Percentiles rank a stretch among this genome's conserved stretches.
phyloP scores from a whole-genome alignment of 2,113 vertebrate species.

The Scophthalmus maximus region DNA sequence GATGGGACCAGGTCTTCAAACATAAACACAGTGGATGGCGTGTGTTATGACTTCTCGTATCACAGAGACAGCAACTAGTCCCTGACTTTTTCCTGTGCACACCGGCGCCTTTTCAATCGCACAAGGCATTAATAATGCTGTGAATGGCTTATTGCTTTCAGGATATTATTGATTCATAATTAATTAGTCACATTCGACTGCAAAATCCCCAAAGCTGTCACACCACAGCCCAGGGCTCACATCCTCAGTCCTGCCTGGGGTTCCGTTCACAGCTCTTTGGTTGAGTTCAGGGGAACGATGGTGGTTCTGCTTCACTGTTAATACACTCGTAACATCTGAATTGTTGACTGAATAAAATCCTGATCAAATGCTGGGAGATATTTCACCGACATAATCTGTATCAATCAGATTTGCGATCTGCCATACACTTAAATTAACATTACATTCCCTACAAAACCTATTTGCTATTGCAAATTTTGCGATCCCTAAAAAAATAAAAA shows the following conservation, averaged over 20 bases:
- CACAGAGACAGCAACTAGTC: background rate
- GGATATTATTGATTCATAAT: background rate
- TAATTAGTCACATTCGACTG: background rate
- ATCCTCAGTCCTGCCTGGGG: background rate
- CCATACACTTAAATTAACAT: no score
- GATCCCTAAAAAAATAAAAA: no score
- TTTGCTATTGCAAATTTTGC: no score
- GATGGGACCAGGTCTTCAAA: background rate
- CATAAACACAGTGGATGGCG: background rate
- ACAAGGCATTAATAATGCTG: background rate
- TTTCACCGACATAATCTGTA: no score
- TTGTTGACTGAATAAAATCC: no score
- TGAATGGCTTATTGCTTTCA: background rate
- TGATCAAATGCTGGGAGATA: no score
- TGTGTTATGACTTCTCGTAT: background rate
- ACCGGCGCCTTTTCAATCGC: background rate
- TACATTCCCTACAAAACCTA: no score
- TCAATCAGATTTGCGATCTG: no score
- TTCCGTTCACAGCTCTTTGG: background rate
- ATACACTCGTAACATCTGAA: no score
- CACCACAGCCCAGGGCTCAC: background rate
- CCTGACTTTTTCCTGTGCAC: background rate
- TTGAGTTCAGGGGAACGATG: background rate
- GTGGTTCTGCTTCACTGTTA: background rate
- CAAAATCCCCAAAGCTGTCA: background rate